Percentiles rank a stretch among this genome's conserved stretches.
Conservation (phyloP, 2,797 vertebrate species). For the Antennarius maculatus region DNA sequence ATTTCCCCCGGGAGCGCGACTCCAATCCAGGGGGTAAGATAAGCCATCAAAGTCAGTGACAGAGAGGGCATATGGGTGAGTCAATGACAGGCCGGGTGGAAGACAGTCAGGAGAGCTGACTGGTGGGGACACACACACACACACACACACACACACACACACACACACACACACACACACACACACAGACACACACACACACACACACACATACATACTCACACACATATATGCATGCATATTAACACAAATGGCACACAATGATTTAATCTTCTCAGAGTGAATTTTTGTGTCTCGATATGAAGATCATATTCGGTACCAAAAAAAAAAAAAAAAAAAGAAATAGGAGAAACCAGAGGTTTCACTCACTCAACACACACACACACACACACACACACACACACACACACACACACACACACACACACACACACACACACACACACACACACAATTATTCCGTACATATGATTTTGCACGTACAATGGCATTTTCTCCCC, state of each 20-base stretch:
- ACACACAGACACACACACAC: conserved; percentile 4
- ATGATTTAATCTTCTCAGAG: conserved; percentile 36
- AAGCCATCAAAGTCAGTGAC: conserved; percentile 80
- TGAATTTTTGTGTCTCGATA: conserved; percentile 42
- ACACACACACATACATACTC: conserved; percentile 9
- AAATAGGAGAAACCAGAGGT: conserved; percentile 45
- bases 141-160: conserved; percentile 14
- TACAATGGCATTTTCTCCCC: conserved; percentile 84
- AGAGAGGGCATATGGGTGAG: conserved; percentile 75
- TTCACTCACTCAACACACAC: conserved; percentile 49
- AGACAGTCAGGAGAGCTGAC: conserved; percentile 66
- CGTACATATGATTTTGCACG: conserved; percentile 71
- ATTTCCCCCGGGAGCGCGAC: conserved; percentile 75
- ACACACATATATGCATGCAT: conserved; percentile 14
- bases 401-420: conserved; percentile 34
- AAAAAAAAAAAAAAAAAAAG: conserved; percentile 13
- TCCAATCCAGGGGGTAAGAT: conserved; percentile 78
- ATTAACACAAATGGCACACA: conserved; percentile 16
- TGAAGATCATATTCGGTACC: conserved; percentile 20
- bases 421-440: conserved; percentile 26
- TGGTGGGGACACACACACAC: conserved; percentile 16
- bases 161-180: conserved; percentile 18
- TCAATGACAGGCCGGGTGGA: conserved; percentile 73
- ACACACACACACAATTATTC: conserved; percentile 45
- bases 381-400: conserved; percentile 35